phyloP scores from a whole-genome alignment of 2,888 invertebrate species.

The Priocnemis perturbator region DNA sequence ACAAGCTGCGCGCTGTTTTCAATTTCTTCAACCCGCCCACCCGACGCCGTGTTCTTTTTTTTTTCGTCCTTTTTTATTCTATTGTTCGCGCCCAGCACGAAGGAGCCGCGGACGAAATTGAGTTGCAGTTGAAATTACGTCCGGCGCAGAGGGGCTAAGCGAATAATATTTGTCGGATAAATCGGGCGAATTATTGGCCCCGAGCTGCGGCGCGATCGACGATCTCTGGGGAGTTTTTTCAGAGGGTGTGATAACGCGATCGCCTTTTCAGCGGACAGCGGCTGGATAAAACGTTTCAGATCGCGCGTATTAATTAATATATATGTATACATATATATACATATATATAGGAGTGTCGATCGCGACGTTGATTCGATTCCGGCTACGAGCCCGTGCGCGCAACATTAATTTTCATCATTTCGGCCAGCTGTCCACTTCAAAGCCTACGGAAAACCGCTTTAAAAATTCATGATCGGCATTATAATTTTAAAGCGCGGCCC shows the following conservation, averaged over 20 bases:
- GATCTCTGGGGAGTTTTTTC: too few relatives aligned
- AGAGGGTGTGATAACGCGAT: too few relatives aligned
- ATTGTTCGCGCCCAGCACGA: neutral
- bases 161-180: too few relatives aligned
- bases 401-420: constrained; percentile 15
- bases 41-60: too few relatives aligned
- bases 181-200: too few relatives aligned
- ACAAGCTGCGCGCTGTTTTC: constrained; percentile 40
- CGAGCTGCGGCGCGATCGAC: too few relatives aligned
- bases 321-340: too few relatives aligned
- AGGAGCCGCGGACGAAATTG: neutral
- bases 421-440: constrained; percentile 1
- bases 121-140: neutral
- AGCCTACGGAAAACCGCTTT: constrained; percentile 9
- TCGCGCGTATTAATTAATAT: too few relatives aligned
- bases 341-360: too few relatives aligned
- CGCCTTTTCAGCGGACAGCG: too few relatives aligned
- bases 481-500: constrained; percentile 29
- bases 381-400: constrained; percentile 3
- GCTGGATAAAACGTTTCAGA: too few relatives aligned
- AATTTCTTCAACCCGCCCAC: constrained; percentile 37
- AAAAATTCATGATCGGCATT: constrained; percentile 15
- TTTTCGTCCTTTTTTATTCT: constrained; percentile 28
- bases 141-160: too few relatives aligned
- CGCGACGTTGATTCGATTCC: neutral